Base-by-base conservation (phyloP, 2,888 invertebrate genomes). In the Dinocampus coccinellae region DNA sequence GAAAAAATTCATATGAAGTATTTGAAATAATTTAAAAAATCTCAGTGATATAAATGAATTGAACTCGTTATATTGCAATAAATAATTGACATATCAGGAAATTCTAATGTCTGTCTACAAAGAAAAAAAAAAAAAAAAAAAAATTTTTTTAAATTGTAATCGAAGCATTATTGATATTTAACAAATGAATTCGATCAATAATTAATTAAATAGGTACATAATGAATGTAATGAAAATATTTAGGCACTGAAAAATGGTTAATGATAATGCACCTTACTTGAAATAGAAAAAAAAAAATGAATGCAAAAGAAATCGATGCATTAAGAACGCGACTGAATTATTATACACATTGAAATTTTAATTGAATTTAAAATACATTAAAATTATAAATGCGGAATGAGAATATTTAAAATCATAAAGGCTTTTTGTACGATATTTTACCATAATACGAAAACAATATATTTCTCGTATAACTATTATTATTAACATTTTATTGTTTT, bases 401-500 rank as follows among this genome's bases (percentile, higher is more conserved):
- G 16, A 47, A 47, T 47, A 47, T 47, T 47, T n/a, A 16, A 47
- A 47, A 47, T 47, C 47, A 6, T 16, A n/a, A n/a, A 47, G 16
- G 47, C 47, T 47, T 47, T 47, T n/a, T 7, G 16, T 47, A 47
- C 20, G 6, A 47, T 47, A 47, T 7, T 47, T n/a, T 16, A 16
- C 20, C 16, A 47, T 20, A 47, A 47, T 20, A 47, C 9, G 16
- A 47, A 16, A n/a, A 16, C 16, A 16, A 47, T 16, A 16, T 47
- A n/a, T 47, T 47, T n/a, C 16, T n/a, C 47, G 16, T 47, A 16
- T 16, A 47, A 47, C 7, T 16, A 24, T 53, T 29, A 20, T 29
- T 62, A 6, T 39, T 62, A 22, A 39, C n/a, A 62, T 39, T 42
- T 24, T 7, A 62, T 20, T 62, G 20, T 60, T 62, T 62, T 42